Conservation (phyloP, 2,888 invertebrate species). For the Argynnis bischoffii region DNA sequence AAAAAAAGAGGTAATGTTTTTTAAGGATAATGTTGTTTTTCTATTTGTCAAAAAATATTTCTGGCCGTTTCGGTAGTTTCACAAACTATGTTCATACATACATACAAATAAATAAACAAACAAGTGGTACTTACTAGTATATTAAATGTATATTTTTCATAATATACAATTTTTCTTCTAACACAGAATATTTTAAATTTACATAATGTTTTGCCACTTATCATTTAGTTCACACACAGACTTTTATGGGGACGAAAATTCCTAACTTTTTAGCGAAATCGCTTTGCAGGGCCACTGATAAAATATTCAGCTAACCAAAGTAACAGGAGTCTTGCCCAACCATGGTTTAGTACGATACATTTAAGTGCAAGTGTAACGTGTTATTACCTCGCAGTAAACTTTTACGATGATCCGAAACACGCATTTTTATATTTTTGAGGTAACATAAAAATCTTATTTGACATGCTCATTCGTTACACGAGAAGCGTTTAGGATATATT, state of each 20-base stretch:
- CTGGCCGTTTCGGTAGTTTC: too few species aligned
- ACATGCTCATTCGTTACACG: slow-evolving; percentile 30
- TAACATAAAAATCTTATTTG: slow-evolving; percentile 43
- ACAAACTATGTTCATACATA: too few species aligned
- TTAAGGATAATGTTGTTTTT: too few species aligned
- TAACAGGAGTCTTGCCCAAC: slow-evolving; percentile 19
- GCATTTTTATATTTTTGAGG: slow-evolving; percentile 43
- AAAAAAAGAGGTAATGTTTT: too few species aligned
- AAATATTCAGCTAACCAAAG: slow-evolving; percentile 31
- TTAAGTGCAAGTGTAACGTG: slow-evolving; percentile 45
- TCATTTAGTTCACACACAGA: slow-evolving; percentile 2
- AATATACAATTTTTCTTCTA: background rate
- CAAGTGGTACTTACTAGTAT: background rate
- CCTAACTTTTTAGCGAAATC: slow-evolving; percentile 12
- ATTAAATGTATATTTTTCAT: background rate
- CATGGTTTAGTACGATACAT: slow-evolving; percentile 34
- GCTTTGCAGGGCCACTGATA: slow-evolving; percentile 19
- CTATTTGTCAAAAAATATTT: too few species aligned
- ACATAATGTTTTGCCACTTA: slow-evolving; percentile 7
- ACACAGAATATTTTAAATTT: background rate
- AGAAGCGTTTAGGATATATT: slow-evolving; percentile 28
- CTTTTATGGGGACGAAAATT: background rate
- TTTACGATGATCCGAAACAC: slow-evolving; percentile 45
- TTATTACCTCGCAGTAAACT: slow-evolving; percentile 44
- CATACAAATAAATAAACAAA: too few species aligned